phyloP scores from a whole-genome alignment of 2,797 vertebrate genomes.

The Dipus sagitta region DNA sequence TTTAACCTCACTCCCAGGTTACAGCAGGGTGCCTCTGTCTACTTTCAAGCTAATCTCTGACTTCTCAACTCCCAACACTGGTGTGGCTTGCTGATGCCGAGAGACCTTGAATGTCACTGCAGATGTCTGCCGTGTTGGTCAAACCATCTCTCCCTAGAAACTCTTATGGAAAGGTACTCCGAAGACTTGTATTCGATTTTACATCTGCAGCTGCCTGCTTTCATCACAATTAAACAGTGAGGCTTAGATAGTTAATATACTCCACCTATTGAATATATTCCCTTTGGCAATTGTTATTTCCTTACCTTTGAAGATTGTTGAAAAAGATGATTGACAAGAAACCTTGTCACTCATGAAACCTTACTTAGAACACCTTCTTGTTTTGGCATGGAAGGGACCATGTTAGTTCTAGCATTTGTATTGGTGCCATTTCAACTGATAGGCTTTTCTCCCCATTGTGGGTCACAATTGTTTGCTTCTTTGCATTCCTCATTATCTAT shows the following conservation, averaged over 20 bases:
- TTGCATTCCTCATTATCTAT: slow-evolving; percentile 31
- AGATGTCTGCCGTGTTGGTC: not conserved
- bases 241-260: not conserved
- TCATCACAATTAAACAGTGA: not conserved
- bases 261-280: not conserved
- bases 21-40: not conserved
- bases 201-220: not conserved
- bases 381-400: not conserved
- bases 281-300: not conserved
- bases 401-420: not conserved
- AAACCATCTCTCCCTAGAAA: not conserved
- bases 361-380: not conserved
- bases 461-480: not conserved
- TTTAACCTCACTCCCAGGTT: not conserved
- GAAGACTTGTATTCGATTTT: not conserved
- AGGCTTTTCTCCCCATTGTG: slow-evolving; percentile 25
- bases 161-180: not conserved
- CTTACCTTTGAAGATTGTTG: not conserved
- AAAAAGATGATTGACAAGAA: not conserved
- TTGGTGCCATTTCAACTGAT: slow-evolving; percentile 10
- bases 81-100: not conserved
- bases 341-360: not conserved
- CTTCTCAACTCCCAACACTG: not conserved
- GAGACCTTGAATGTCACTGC: not conserved
- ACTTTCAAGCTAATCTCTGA: not conserved